Base-by-base conservation (phyloP, 1,140 invertebrate genomes). In the Anthonomus grandis region DNA sequence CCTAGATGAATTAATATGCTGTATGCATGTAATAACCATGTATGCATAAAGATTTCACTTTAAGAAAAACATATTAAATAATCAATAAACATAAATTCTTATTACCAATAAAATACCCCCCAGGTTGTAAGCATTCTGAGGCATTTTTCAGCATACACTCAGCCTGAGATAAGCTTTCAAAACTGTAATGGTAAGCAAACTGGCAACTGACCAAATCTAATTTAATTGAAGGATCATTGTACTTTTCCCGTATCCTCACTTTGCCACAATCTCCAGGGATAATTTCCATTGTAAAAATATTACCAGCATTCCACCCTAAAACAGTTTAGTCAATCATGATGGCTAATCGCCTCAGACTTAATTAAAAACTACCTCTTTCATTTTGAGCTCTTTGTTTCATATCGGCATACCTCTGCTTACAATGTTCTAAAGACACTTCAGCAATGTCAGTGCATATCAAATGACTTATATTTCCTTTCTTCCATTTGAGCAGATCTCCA, bases 401-500 rank as follows among this genome's bases (percentile, higher is more conserved):
- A 21, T 86, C 81, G 34, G 83, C 75, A 66, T 88, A 90, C 3
- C 89, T 77, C 13, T 73, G 74, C 66, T 86, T 75, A 69, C 88
- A 94, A 67, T 99, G 93, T 63, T 95, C 82, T 9, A 99, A 81
- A 6, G 94, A 96, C 0, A 91, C 85, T 42, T 84, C 86, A 9
- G 97, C 96, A 65, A 99, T 95, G 75, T 99, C 97, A 37, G 87
- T 86, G 79, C 93, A 96, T 41, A 98, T 87, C n/a, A 98, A 75
- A 76, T 94, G 86, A 5, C 82, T 78, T 27, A 97, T 89, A 55
- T 81, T 78, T 2, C 82, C 86, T 68, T 93, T 94, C 60, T 86
- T 83, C 95, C 95, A 99, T 76, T 99, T 99, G 1, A 90, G 77
- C 13, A 99, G 77, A 77, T 99, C 97, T 98, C 97, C 97, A 17